Evolutionary conservation across 1,140 invertebrate genomes (phyloP).

Genomic region (Cotesia glomerata): DNA sequence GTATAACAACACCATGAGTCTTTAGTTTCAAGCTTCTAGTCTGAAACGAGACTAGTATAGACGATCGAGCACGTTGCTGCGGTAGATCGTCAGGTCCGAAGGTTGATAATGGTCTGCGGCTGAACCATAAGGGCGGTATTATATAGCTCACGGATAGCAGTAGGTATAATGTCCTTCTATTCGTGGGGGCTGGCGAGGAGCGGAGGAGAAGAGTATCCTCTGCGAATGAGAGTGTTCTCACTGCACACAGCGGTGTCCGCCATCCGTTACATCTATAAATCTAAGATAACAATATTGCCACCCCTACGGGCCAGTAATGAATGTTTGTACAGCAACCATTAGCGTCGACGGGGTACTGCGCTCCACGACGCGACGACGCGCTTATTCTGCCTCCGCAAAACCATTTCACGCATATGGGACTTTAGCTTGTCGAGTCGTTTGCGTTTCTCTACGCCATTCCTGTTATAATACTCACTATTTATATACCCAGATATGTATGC

Average conservation of each 20-base stretch:
- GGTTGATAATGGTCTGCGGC: too few species aligned
- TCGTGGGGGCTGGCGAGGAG: not conserved
- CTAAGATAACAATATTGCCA: slow-evolving; percentile 63
- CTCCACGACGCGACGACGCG: slow-evolving; percentile 31
- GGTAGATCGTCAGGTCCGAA: too few species aligned
- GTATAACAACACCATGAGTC: too few species aligned
- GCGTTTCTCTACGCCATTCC: not conserved
- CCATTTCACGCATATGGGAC: slow-evolving; percentile 58
- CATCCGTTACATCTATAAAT: slow-evolving; percentile 64
- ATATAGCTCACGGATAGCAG: not conserved
- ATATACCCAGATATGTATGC: too few species aligned
- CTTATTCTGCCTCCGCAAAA: slow-evolving; percentile 44
- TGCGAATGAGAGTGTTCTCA: not conserved
- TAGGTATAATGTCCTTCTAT: not conserved
- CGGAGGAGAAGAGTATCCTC: not conserved
- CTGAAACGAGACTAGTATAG: too few species aligned
- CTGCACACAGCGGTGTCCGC: slow-evolving; percentile 52
- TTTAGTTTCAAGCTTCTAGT: too few species aligned
- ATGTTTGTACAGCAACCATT: slow-evolving; percentile 62
- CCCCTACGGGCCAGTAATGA: slow-evolving; percentile 55
- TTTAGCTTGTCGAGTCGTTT: slow-evolving; percentile 36
- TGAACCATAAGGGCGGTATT: not conserved
- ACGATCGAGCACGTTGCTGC: too few species aligned
- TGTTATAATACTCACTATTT: too few species aligned
- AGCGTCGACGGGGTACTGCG: slow-evolving; percentile 48